Conservation (phyloP, 2,888 invertebrate species). For the Syrista parreyssii region DNA sequence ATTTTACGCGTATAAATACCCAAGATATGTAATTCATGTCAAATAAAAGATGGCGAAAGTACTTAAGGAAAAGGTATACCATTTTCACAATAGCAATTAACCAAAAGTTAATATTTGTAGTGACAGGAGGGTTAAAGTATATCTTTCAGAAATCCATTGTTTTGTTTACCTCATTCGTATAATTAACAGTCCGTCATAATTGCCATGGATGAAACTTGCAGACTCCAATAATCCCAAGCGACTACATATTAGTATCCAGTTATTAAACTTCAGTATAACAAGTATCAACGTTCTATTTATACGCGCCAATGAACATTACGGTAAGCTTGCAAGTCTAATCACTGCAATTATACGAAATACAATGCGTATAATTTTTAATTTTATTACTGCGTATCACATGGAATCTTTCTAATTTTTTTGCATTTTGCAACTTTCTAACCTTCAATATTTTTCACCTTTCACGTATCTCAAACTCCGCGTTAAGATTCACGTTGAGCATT, state of each 20-base stretch:
- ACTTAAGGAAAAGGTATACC: too few species aligned
- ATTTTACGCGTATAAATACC: background rate
- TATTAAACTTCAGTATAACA: background rate
- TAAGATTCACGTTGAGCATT: too few species aligned
- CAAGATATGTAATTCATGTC: too few species aligned
- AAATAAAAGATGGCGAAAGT: too few species aligned
- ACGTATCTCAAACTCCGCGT: too few species aligned
- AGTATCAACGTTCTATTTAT: background rate
- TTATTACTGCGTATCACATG: too few species aligned
- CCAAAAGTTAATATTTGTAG: background rate
- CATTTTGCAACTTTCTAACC: too few species aligned
- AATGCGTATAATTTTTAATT: background rate
- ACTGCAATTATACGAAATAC: background rate
- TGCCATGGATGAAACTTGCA: background rate
- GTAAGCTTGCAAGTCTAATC: background rate
- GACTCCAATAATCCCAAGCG: background rate
- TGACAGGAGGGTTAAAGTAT: background rate
- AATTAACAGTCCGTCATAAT: background rate
- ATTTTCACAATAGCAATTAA: background rate
- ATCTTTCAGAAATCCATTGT: background rate
- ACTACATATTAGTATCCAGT: background rate
- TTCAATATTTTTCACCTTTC: too few species aligned
- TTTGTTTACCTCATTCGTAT: background rate
- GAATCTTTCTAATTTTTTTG: too few species aligned
- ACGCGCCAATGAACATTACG: background rate